These are phyloP conservation scores for Ageneiosus marmoratus DNA, from an alignment of 2,113 vertebrate species.

Conservation along the genomic window DNA sequence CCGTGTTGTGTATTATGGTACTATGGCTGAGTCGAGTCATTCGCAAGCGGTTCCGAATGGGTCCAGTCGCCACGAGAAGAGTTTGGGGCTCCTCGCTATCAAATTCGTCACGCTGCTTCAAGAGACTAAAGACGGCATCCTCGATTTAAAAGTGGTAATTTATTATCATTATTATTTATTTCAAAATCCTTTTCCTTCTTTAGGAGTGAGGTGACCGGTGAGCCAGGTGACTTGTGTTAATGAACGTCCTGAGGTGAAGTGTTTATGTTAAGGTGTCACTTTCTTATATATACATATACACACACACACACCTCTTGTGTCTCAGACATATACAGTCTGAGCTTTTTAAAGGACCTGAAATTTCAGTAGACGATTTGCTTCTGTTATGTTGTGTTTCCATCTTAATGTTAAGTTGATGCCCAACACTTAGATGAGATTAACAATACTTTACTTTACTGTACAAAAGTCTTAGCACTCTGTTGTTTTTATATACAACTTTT, in stretches of 20 bases:
- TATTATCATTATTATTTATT: background rate
- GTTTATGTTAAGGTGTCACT: no score
- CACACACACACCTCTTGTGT: background rate
- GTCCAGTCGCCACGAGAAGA: conserved; percentile 80
- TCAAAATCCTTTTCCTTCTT: no score
- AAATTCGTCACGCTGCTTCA: conserved; percentile 77
- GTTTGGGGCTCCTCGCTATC: conserved; percentile 77
- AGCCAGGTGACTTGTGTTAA: background rate
- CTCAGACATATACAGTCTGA: background rate
- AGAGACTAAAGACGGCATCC: conserved; percentile 74
- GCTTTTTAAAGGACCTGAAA: background rate
- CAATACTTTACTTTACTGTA: no score
- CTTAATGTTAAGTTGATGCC: no score
- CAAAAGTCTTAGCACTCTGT: no score
- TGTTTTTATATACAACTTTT: no score
- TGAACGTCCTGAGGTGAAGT: background rate
- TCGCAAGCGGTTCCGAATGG: conserved; percentile 48
- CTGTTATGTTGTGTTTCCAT: no score
- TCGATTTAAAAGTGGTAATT: conserved; percentile 81
- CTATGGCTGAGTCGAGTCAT: conserved; percentile 63
- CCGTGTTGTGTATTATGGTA: conserved; percentile 52
- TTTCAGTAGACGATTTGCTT: no score
- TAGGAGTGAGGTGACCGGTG: background rate
- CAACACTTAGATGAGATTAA: no score
- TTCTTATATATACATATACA: background rate